Evolutionary conservation across 1,140 invertebrate genomes (phyloP).

Genomic region (Bombus affinis): DNA sequence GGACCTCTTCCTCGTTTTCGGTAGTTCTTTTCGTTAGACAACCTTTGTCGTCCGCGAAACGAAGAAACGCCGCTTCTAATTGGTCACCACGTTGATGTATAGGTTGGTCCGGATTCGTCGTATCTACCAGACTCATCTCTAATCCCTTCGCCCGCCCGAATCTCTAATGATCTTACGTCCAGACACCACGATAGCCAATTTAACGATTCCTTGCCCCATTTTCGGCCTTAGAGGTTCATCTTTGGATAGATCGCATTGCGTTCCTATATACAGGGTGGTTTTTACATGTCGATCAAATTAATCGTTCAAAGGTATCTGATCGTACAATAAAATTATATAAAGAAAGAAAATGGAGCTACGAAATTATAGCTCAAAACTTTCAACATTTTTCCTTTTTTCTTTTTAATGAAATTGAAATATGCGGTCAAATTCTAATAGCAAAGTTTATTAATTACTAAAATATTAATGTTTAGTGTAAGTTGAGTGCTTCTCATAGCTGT

Average conservation of each 20-base stretch:
- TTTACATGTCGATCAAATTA: neutral
- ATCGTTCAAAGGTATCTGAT: neutral
- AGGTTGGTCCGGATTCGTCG: constrained; percentile 65
- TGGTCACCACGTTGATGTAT: constrained; percentile 75
- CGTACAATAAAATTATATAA: neutral
- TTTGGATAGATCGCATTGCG: constrained; percentile 41
- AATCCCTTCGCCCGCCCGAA: constrained; percentile 27
- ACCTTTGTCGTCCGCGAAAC: constrained; percentile 51
- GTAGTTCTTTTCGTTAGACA: constrained; percentile 38
- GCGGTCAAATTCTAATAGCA: too few relatives aligned
- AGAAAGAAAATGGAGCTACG: neutral
- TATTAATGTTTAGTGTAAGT: too few relatives aligned
- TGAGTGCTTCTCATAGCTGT: too few relatives aligned
- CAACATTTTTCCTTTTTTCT: too few relatives aligned
- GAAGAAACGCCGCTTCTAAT: constrained; percentile 71
- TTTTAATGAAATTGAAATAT: too few relatives aligned
- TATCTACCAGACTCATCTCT: constrained; percentile 74
- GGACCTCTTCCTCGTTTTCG: constrained; percentile 37
- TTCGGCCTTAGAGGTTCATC: constrained; percentile 63
- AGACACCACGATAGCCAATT: constrained; percentile 66
- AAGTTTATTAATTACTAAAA: too few relatives aligned
- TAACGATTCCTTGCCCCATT: constrained; percentile 68
- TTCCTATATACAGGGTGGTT: neutral
- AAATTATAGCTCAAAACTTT: neutral
- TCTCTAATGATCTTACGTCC: constrained; percentile 68